Evolutionary conservation across 2,888 invertebrate genomes (phyloP), one percentile per base, ranked within the genome.

Genomic region (Torymus aiolomorphi): DNA sequence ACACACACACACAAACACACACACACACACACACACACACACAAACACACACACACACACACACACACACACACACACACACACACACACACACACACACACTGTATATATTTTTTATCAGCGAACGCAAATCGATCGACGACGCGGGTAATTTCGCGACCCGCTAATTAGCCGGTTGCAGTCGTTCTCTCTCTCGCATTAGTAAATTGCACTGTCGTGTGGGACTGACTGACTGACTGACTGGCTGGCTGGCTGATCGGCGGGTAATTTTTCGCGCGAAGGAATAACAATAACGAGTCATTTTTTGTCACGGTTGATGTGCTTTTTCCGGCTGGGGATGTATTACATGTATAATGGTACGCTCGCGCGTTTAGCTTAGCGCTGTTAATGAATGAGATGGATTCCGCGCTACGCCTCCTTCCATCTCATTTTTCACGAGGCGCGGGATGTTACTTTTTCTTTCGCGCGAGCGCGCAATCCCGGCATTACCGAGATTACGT

Each of bases 141-240:
- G 73, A 78, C 62, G n/a, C 51, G 51, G 62, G 73, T 51, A 69
- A 78, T 74, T 78, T 78, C 57, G 14, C 57, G 18, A 63, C 54
- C 49, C 54, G 52, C 56, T 79, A 75, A 79, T 79, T 71, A 75
- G 79, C 11, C 57, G 0, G 5, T 5, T 16, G 2, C 61, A 10
- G 2, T 61, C 24, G 56, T 65, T 63, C 63, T 63, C 69, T 63
- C 63, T 63, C 24, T 63, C 52, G 70, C 84, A 84, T 85, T 84
- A 85, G 83, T 84, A 83, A 85, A 84, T 85, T 85, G 80, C 83
- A 81, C 82, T 82, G 82, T 82, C 84, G 31, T 3, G 31, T 31
- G 31, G 80, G 72, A 72, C 80, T 78, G 83, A 84, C 82, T 83
- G 83, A 84, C 83, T 83, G 81, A 81, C 77, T 77, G 76, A n/a